Base-by-base conservation (phyloP, 2,113 vertebrate species). In the Cygnus atratus region DNA sequence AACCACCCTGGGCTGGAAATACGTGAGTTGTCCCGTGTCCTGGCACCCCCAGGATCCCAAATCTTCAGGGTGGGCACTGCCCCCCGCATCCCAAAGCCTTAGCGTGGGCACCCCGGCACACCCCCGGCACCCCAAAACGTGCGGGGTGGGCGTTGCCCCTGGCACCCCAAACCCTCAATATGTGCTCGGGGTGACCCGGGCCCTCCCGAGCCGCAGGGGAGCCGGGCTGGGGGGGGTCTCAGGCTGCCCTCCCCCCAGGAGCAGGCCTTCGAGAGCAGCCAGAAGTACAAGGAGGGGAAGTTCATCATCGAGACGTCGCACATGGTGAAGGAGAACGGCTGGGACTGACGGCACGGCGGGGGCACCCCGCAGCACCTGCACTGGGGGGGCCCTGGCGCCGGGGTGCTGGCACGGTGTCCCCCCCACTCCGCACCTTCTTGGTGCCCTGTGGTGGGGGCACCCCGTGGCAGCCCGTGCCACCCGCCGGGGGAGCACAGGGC, bases 271-370 rank as follows among this genome's bases (percentile, higher is more conserved):
- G 98, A 98, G 96, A 98, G 97, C n/a, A 98, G 98, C 97, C 98
- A 98, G 98, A 98, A 98, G 90, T 98, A 98, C 97, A 98, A 98
- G 94, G 98, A 98, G 84, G 98, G 98, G 19, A 98, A 98, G 77
- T 98, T 98, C 96, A 98, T 98, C 97, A 98, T 98, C 79, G 98
- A 98, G 91, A 97, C 98, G 97, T 98, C 97, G 10, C 98, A 98
- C 94, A 98, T 98, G 98, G 98, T 98, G 96, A 98, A 98, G 88
- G 98, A 98, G 95, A 98, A 98, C 37, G 98, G 97, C 96, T 98
- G 98, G 98, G 98, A 98, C 93, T 98, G 97, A 98, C 71, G 80
- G 67, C 82, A 67, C 31, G 72, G 13, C 65, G 13, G 76, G 66
- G 79, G 39, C 65, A 92, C 63, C 59, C 95, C 92, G 94, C 89